Percentiles rank a stretch among this genome's conserved stretches.
Conservation (phyloP, 1,140 invertebrate species). For the Macrobrachium nipponense region DNA sequence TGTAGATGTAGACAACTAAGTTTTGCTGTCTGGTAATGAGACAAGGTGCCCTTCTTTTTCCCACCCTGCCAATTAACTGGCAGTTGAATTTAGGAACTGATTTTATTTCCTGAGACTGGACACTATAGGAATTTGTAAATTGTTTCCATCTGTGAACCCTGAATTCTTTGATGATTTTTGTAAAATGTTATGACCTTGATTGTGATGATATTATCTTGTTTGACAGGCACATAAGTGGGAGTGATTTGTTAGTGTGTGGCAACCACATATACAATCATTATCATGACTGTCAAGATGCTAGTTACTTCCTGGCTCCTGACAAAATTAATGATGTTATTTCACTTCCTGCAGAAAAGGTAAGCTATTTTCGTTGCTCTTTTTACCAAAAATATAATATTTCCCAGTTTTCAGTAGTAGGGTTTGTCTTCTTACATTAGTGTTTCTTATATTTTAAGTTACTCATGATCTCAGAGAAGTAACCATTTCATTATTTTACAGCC, state of each 20-base stretch:
- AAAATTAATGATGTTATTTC: slow-evolving; percentile 83
- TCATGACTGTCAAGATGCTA: slow-evolving; percentile 83
- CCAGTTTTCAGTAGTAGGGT: neutral
- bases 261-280: slow-evolving; percentile 87
- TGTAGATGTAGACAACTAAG: too few species aligned
- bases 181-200: neutral
- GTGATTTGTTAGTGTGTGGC: slow-evolving; percentile 83
- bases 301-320: slow-evolving; percentile 84
- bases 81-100: too few species aligned
- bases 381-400: neutral
- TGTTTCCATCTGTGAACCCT: too few species aligned
- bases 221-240: slow-evolving; percentile 81
- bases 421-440: neutral
- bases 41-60: too few species aligned
- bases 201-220: slow-evolving; percentile 37
- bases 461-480: neutral
- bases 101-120: too few species aligned
- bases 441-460: neutral
- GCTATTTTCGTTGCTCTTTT: slow-evolving; percentile 49
- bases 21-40: too few species aligned
- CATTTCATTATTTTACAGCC: too few species aligned
- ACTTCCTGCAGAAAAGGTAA: slow-evolving; percentile 76
- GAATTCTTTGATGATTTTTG: too few species aligned
- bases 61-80: too few species aligned
- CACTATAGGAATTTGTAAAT: too few species aligned